These are phyloP conservation scores for Takifugu ocellatus DNA, from an alignment of 2,797 vertebrate species.

Conservation along the genomic window DNA sequence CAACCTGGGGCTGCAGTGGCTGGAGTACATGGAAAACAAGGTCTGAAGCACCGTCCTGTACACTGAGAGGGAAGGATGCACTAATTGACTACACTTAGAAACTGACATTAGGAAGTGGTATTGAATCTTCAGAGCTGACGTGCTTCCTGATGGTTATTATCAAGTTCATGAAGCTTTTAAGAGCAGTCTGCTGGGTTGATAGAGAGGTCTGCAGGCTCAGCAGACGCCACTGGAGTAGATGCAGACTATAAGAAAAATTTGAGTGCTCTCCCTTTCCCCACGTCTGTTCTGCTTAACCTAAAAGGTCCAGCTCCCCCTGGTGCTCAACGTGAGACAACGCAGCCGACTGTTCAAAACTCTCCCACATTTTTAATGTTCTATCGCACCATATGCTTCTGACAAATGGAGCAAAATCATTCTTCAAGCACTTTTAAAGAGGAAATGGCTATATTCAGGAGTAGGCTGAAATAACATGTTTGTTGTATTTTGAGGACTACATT, in stretches of 20 bases:
- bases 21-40: constrained; percentile 90
- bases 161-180: background rate
- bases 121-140: too few relatives aligned
- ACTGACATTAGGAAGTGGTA: too few relatives aligned
- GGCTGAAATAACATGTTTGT: background rate
- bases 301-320: constrained; percentile 26
- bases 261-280: background rate
- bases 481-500: too few relatives aligned
- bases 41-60: constrained; percentile 53
- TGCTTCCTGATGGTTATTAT: too few relatives aligned
- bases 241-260: background rate
- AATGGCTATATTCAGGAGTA: background rate
- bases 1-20: constrained; percentile 94
- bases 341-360: constrained; percentile 1
- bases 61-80: background rate
- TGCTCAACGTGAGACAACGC: constrained; percentile 16
- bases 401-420: background rate
- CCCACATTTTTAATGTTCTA: background rate
- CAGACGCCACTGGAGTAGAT: background rate
- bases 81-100: background rate
- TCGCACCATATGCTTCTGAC: background rate
- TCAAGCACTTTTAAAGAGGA: background rate
- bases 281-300: background rate
- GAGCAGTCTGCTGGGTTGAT: background rate
- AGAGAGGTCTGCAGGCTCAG: background rate